Evolutionary conservation across 2,113 vertebrate genomes (phyloP).

Genomic region (Poeciliopsis retropinna): DNA sequence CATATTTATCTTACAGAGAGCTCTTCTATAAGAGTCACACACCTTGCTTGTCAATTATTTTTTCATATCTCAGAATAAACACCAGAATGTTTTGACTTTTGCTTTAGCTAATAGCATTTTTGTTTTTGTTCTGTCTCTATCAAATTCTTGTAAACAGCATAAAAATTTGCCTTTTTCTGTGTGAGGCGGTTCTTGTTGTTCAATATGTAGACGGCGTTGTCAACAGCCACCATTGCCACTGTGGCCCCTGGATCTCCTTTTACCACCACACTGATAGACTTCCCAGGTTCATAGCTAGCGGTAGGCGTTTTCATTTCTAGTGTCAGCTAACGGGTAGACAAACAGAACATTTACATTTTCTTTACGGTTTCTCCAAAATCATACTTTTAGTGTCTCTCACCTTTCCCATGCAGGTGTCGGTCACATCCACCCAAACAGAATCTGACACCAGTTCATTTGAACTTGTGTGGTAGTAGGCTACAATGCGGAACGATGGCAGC

Average conservation of each 20-base stretch:
- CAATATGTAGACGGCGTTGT: constrained; percentile 79
- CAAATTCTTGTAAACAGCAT: not conserved
- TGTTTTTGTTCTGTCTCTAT: no score
- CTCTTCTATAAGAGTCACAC: not conserved
- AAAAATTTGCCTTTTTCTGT: constrained; percentile 73
- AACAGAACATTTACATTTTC: not conserved
- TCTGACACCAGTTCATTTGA: constrained; percentile 78
- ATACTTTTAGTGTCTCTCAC: constrained; percentile 48
- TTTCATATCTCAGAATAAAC: not conserved
- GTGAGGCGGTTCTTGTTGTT: constrained; percentile 79
- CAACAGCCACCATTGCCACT: constrained; percentile 80
- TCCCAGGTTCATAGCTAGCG: constrained; percentile 25
- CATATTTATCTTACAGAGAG: no score
- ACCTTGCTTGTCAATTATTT: not conserved
- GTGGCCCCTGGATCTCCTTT: constrained; percentile 74
- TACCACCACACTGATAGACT: constrained; percentile 43
- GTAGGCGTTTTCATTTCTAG: not conserved
- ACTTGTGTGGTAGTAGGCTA: constrained; percentile 73
- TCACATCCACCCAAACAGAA: constrained; percentile 78
- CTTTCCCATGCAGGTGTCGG: constrained; percentile 75
- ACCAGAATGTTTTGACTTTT: no score
- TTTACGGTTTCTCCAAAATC: not conserved
- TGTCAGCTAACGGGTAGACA: constrained; percentile 55
- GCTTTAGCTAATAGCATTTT: no score
- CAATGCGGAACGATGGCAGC: constrained; percentile 78